Evolutionary conservation across 2,888 invertebrate species (phyloP).

Genomic region (Salticus scenicus): DNA sequence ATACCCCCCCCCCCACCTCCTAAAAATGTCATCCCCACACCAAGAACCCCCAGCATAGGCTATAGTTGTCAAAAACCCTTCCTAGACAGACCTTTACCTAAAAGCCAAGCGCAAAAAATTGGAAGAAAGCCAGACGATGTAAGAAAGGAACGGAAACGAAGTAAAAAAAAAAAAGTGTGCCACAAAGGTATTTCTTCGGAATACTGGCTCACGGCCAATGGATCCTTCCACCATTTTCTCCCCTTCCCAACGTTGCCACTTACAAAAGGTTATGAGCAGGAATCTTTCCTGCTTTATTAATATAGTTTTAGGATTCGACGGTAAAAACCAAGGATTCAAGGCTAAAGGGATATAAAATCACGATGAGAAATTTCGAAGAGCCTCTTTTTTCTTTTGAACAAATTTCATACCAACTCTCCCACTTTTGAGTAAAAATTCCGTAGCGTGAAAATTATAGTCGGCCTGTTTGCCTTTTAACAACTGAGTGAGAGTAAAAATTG

Average conservation of each 20-base stretch:
- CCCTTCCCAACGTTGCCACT: slow-evolving; percentile 19
- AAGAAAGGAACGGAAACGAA: slow-evolving; percentile 8
- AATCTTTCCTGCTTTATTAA: slow-evolving; percentile 17
- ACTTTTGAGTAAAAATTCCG: no score
- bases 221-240: slow-evolving; percentile 10
- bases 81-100: not conserved
- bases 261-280: slow-evolving; percentile 42
- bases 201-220: slow-evolving; percentile 55
- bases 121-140: not conserved
- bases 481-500: no score
- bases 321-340: not conserved
- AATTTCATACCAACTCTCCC: no score
- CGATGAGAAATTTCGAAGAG: not conserved
- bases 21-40: no score
- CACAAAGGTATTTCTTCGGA: slow-evolving; percentile 57
- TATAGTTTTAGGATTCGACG: slow-evolving; percentile 23
- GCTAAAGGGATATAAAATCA: not conserved
- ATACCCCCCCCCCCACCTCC: no score
- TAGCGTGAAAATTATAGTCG: no score
- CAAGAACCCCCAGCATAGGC: not conserved
- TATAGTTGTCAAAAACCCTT: not conserved
- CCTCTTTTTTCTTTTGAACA: not conserved
- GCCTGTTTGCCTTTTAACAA: no score
- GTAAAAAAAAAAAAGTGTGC: slow-evolving; percentile 8
- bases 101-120: slow-evolving; percentile 2